Percentiles rank a stretch among this genome's conserved stretches.
These are phyloP conservation scores for Lycorma delicatula DNA, from an alignment of 1,140 invertebrate species.

Conservation along the genomic window DNA sequence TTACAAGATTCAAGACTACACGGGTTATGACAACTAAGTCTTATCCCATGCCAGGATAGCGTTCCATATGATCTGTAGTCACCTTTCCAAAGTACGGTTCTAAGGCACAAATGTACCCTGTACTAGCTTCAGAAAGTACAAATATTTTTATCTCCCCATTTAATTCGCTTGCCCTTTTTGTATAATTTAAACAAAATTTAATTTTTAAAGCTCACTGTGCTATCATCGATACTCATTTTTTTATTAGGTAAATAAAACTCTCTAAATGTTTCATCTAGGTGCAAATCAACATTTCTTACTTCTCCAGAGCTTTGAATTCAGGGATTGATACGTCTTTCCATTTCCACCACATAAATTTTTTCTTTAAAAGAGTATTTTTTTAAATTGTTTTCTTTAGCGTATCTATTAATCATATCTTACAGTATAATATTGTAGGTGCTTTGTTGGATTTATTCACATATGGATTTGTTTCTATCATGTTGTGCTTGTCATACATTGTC, in stretches of 20 bases:
- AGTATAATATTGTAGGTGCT: too few species aligned
- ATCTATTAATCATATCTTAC: conserved; percentile 3
- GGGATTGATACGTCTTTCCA: background rate
- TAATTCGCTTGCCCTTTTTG: conserved; percentile 12
- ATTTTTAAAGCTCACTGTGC: conserved; percentile 7
- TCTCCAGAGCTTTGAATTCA: conserved; percentile 8
- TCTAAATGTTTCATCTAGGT: conserved; percentile 6
- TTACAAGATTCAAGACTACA: conserved; percentile 1
- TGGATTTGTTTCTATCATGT: too few species aligned
- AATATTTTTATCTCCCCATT: conserved; percentile 11
- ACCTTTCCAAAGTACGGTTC: conserved; percentile 1
- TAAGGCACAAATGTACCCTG: conserved; percentile 1
- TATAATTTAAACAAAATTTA: conserved; percentile 8
- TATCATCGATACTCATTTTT: conserved; percentile 9
- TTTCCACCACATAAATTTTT: conserved; percentile 6
- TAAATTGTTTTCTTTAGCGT: conserved; percentile 5
- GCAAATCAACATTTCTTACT: background rate
- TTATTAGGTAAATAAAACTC: conserved; percentile 9
- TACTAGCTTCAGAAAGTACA: background rate
- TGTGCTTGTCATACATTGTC: too few species aligned
- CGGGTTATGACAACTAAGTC: conserved; percentile 1
- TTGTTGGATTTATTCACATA: too few species aligned
- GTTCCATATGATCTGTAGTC: background rate
- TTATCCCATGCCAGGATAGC: too few species aligned
- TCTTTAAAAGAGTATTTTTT: background rate